Evolutionary conservation across 1,140 invertebrate genomes (phyloP), one percentile per base, ranked within the genome.

Genomic region (Bombus sibiricus): DNA sequence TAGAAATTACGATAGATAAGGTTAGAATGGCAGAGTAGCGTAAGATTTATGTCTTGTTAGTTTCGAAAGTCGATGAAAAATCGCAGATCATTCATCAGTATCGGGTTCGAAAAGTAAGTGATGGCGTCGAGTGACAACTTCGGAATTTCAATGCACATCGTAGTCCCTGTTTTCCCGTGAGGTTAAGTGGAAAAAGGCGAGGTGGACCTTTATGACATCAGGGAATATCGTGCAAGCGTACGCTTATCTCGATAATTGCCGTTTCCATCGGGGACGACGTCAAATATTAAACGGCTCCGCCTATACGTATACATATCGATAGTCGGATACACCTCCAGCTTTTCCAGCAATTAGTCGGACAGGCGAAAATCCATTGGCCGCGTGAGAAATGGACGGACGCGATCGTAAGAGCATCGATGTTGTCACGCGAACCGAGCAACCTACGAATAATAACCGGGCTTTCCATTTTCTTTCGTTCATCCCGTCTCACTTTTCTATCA

Each of bases 161-260:
- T 84, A 85, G 74, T 77, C 53, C 68, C 57, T 62, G 74, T 86
- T 86, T 85, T 86, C 86, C 77, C 77, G 76, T 28, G 76, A 84
- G 84, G 68, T 81, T 78, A 83, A 80, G 88, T 81, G 64, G 72
- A 88, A 90, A 91, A 92, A 85, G 78, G 74, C 83, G 83, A 90
- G 75, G 74, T 87, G 85, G 72, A 81, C 74, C 88, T 91, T 91
- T 90, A 88, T 91, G 87, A 86, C 88, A 85, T 87, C 85, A 73
- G 78, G 87, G 85, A 89, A 91, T 90, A 90, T 87, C 83, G 89
- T 84, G 90, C 89, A 62, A 84, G 89, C 73, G 81, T 66, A 41
- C 88, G 89, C 88, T 92, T 92, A 93, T 93, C 92, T 91, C 87
- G 87, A 92, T 93, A 93, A 93, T 93, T 92, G 89, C 92, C 92